These are phyloP conservation scores for Labia minor DNA, from an alignment of 2,888 invertebrate species.

Conservation along the genomic window DNA sequence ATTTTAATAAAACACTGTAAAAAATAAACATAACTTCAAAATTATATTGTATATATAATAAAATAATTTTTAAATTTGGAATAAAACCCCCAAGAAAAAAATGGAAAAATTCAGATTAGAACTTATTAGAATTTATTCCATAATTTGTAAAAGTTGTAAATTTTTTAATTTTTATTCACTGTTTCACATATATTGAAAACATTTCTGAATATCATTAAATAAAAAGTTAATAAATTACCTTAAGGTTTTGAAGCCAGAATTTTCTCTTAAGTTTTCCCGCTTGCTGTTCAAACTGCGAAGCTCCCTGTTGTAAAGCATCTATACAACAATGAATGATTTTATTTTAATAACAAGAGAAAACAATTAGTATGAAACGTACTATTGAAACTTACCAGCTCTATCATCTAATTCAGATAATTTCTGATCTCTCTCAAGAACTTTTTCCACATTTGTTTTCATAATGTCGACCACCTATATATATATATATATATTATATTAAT, in stretches of 20 bases:
- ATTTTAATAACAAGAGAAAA: conserved; percentile 8
- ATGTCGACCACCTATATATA: conserved; percentile 68
- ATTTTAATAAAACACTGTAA: too few species aligned
- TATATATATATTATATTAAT: conserved; percentile 18
- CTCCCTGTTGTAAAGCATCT: conserved; percentile 89
- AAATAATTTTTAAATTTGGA: too few species aligned
- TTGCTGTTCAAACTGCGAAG: conserved; percentile 93
- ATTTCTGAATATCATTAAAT: too few species aligned
- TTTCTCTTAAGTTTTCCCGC: conserved; percentile 94
- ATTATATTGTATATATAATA: background rate
- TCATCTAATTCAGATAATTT: conserved; percentile 91
- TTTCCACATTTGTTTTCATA: conserved; percentile 92
- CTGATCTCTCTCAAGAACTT: conserved; percentile 88
- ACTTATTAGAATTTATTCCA: too few species aligned
- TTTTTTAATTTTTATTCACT: too few species aligned
- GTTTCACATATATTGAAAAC: too few species aligned
- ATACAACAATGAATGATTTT: conserved; percentile 28
- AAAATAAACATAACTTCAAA: background rate
- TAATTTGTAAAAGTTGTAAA: too few species aligned
- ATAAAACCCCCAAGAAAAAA: too few species aligned
- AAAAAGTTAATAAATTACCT: too few species aligned
- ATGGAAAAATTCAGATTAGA: too few species aligned
- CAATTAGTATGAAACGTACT: too few species aligned
- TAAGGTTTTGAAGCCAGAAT: conserved; percentile 95
- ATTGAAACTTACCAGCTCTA: conserved; percentile 54